Evolutionary conservation across 1,140 invertebrate genomes (phyloP), one percentile per base, ranked within the genome.

Genomic region (Lycorma delicatula): DNA sequence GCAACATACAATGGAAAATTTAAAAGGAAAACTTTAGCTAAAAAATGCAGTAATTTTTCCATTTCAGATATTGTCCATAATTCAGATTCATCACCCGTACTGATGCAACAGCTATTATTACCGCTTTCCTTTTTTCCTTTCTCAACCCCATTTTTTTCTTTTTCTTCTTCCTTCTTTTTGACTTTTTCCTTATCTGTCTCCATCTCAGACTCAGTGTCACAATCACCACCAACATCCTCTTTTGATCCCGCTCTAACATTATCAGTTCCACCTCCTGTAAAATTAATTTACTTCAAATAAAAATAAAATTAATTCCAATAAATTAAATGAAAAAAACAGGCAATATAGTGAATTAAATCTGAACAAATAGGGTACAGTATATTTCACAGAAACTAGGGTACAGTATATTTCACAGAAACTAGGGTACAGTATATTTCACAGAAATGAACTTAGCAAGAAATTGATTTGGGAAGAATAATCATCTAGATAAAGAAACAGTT

Each of bases 1-100:
- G 91, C 91, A 69, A 93, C 81, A 71, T 97, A 97, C 11, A 93
- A 76, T 20, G 92, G 92, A 75, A 94, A 96, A 72, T 93, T 93
- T 54, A 89, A 77, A 57, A 89, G 74, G 72, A 91, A 91, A 55
- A 90, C 80, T 74, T 90, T 91, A 1, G 86, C 84, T 29, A 89
- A 77, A 52, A 91, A 81, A 64, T 87, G 81, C 62, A 91, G 77
- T 9, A 91, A 71, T 70, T 85, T 85, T 65, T 91, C 87, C 56
- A 83, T 81, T 65, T 91, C 88, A 46, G 85, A 81, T 48, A 86
- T 74, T 16, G 77, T 79, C 87, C 87, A 91, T 31, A 57, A n/a
- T 27, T 68, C 58, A 48, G 64, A 60, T 28, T 64, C 61, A 1
- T 22, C 44, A 46, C n/a, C 53, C 49, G 58, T 25, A 36, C 28